These are phyloP conservation scores for Accipiter virgatus DNA, from an alignment of 2,113 vertebrate species.

Conservation along the genomic window DNA sequence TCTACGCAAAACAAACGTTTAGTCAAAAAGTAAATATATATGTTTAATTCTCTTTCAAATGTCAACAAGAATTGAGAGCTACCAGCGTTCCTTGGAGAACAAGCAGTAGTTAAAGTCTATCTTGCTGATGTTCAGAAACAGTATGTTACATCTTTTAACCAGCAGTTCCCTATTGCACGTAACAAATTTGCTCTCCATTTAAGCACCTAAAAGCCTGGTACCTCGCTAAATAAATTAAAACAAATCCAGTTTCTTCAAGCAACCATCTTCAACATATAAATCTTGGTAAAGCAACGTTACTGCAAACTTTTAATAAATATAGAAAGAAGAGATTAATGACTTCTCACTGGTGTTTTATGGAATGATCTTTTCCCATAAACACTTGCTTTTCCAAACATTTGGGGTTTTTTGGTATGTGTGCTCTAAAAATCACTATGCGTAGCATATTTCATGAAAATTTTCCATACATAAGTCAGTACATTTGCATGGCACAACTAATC, in stretches of 20 bases:
- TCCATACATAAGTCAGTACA: not conserved
- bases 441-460: not conserved
- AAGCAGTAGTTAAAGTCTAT: slow-evolving; percentile 67
- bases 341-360: slow-evolving; percentile 34
- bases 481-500: not conserved
- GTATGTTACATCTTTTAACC: slow-evolving; percentile 62
- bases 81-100: slow-evolving; percentile 69
- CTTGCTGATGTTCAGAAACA: slow-evolving; percentile 50
- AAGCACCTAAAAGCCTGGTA: slow-evolving; percentile 76
- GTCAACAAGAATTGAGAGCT: slow-evolving; percentile 56
- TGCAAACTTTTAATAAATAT: slow-evolving; percentile 76
- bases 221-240: slow-evolving; percentile 78
- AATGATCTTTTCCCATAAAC: slow-evolving; percentile 52
- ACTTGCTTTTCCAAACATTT: slow-evolving; percentile 27
- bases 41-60: slow-evolving; percentile 47
- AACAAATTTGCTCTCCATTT: slow-evolving; percentile 64
- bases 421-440: slow-evolving; percentile 34
- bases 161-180: slow-evolving; percentile 78
- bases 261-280: slow-evolving; percentile 59
- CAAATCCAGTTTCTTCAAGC: slow-evolving; percentile 70
- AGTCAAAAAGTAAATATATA: slow-evolving; percentile 68
- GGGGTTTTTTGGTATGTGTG: slow-evolving; percentile 29
- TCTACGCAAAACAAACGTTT: slow-evolving; percentile 70
- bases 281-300: slow-evolving; percentile 59
- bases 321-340: slow-evolving; percentile 51